phyloP scores from a whole-genome alignment of 2,888 invertebrate genomes.

The Cosmia pyralina region DNA sequence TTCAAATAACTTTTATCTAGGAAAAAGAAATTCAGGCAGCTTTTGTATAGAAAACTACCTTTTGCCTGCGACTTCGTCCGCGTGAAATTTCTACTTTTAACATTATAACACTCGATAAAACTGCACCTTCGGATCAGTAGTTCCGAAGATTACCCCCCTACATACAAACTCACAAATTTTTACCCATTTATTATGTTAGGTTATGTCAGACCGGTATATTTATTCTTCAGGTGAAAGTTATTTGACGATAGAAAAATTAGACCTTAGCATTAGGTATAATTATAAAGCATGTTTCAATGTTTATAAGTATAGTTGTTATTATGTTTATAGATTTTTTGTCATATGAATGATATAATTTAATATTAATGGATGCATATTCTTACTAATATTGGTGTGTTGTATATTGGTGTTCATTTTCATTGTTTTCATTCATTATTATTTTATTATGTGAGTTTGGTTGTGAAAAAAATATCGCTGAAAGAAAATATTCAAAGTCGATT shows the following conservation, averaged over 20 bases:
- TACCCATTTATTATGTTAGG: no score
- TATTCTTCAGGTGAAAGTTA: neutral
- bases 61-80: no score
- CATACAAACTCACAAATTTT: no score
- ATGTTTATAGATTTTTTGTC: neutral
- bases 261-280: accelerated
- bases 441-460: constrained; percentile 43
- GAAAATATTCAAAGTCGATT: neutral
- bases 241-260: neutral
- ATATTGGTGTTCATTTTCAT: constrained; percentile 47
- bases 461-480: neutral
- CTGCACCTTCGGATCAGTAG: no score
- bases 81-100: no score
- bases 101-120: no score
- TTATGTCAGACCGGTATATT: neutral
- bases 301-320: neutral
- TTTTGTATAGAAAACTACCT: no score
- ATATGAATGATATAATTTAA: neutral
- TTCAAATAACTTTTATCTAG: neutral
- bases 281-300: constrained; percentile 12
- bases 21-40: no score
- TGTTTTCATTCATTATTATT: constrained; percentile 38
- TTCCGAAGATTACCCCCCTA: no score
- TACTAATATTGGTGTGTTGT: constrained; percentile 41
- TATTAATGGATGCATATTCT: constrained; percentile 18